Percentiles rank a stretch among this genome's conserved stretches.
These are phyloP conservation scores for Nestor notabilis DNA, from an alignment of 2,113 vertebrate species.

Conservation along the genomic window DNA sequence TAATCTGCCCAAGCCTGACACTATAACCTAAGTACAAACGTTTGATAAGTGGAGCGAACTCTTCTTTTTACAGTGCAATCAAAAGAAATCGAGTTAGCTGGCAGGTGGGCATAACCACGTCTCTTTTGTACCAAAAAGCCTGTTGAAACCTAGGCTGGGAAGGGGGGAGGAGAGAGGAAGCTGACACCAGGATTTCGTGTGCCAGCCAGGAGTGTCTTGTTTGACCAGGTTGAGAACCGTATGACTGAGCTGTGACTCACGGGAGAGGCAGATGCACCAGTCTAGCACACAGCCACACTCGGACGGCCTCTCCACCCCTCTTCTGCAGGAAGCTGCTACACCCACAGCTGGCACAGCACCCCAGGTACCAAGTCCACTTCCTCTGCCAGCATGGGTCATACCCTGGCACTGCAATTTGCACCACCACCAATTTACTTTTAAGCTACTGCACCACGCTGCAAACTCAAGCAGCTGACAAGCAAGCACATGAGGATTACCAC, in stretches of 20 bases:
- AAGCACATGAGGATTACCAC: background rate
- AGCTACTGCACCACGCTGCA: background rate
- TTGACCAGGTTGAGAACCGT: background rate
- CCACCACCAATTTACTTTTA: background rate
- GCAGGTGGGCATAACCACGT: constrained; percentile 8
- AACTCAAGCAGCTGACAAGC: background rate
- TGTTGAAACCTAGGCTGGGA: background rate
- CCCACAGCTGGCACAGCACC: constrained; percentile 14
- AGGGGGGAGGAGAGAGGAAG: background rate
- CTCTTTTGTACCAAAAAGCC: constrained; percentile 12
- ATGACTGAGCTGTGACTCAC: constrained; percentile 24
- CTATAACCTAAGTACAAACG: constrained; percentile 49
- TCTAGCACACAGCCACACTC: background rate
- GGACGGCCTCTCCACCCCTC: background rate
- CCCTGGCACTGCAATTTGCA: background rate
- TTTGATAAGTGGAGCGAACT: constrained; percentile 53
- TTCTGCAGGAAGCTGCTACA: background rate
- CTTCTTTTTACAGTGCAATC: background rate
- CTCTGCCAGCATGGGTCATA: background rate
- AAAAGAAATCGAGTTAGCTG: constrained; percentile 23
- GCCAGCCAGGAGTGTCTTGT: background rate
- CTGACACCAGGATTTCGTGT: background rate
- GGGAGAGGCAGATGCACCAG: background rate
- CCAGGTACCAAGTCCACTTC: background rate
- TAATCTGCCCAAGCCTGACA: constrained; percentile 59